These are phyloP conservation scores for Petrocephalus microphthalmus DNA, from an alignment of 2,113 vertebrate species.

Conservation along the genomic window DNA sequence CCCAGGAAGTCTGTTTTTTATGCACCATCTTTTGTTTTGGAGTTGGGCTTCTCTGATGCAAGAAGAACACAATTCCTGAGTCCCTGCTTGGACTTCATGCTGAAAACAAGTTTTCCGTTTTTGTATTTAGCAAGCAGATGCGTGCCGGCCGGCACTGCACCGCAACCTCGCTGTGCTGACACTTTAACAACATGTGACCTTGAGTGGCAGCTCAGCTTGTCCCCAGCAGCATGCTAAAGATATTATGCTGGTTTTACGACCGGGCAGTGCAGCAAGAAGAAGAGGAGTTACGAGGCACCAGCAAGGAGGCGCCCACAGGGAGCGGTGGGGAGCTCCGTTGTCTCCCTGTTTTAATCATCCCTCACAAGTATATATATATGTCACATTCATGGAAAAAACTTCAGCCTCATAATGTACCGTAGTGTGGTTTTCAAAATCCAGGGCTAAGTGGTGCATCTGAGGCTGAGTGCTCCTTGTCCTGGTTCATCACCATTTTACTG, in stretches of 20 bases:
- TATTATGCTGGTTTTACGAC: slow-evolving; percentile 5
- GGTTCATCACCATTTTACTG: not conserved
- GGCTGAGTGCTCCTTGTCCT: not conserved
- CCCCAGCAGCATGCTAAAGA: slow-evolving; percentile 12
- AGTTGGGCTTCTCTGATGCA: not conserved
- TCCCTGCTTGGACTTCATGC: not conserved
- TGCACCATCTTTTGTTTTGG: not conserved
- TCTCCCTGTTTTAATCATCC: slow-evolving; percentile 9
- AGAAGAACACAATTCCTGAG: not conserved
- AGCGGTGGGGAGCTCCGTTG: not conserved
- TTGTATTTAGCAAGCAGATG: not conserved
- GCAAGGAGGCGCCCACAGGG: not conserved
- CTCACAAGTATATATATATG: slow-evolving; percentile 3
- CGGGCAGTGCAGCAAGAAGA: not conserved
- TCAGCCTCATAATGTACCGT: not conserved
- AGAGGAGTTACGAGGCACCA: not conserved
- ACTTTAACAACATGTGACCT: slow-evolving; percentile 10
- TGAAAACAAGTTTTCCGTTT: not conserved
- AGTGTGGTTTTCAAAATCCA: not conserved
- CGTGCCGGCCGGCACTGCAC: not conserved
- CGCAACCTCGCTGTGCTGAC: not conserved
- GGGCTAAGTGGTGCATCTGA: not conserved
- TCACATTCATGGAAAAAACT: not conserved
- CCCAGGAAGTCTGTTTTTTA: not conserved
- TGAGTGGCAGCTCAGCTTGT: not conserved